These are phyloP conservation scores for Perithous albicinctus DNA, from an alignment of 2,888 invertebrate genomes.

Conservation along the genomic window DNA sequence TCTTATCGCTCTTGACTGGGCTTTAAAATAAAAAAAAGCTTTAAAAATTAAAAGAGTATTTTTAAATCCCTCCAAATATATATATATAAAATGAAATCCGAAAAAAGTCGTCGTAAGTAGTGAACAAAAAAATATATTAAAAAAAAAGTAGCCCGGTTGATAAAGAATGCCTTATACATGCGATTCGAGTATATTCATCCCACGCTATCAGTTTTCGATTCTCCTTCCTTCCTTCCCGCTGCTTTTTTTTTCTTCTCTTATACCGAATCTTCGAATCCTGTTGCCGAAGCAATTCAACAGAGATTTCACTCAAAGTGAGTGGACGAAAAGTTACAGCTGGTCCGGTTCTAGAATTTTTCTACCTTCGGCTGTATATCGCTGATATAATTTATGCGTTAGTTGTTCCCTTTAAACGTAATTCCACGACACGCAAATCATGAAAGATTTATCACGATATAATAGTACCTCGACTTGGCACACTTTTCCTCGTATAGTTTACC, in stretches of 20 bases:
- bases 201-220: slow-evolving; percentile 8
- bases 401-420: slow-evolving; percentile 17
- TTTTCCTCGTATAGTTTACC: background rate
- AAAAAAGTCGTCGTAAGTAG: too few relatives aligned
- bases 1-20: too few relatives aligned
- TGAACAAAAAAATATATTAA: too few relatives aligned
- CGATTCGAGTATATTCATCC: slow-evolving; percentile 35
- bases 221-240: slow-evolving; percentile 14
- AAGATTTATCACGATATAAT: slow-evolving; percentile 3
- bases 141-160: too few relatives aligned
- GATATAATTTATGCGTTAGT: slow-evolving; percentile 36
- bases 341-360: background rate
- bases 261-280: slow-evolving; percentile 49
- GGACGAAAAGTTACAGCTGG: slow-evolving; percentile 13
- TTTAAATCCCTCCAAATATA: too few relatives aligned
- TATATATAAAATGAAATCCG: too few relatives aligned
- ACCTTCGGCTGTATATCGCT: slow-evolving; percentile 21
- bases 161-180: too few relatives aligned
- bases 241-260: slow-evolving; percentile 11
- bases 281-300: slow-evolving; percentile 62
- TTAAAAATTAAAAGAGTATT: too few relatives aligned
- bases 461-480: background rate
- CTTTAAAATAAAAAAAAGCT: too few relatives aligned
- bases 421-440: slow-evolving; percentile 17
- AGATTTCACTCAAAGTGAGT: slow-evolving; percentile 68